phyloP scores from a whole-genome alignment of 92 coral and sea anemone genomes.

The Scolanthus callimorphus region DNA sequence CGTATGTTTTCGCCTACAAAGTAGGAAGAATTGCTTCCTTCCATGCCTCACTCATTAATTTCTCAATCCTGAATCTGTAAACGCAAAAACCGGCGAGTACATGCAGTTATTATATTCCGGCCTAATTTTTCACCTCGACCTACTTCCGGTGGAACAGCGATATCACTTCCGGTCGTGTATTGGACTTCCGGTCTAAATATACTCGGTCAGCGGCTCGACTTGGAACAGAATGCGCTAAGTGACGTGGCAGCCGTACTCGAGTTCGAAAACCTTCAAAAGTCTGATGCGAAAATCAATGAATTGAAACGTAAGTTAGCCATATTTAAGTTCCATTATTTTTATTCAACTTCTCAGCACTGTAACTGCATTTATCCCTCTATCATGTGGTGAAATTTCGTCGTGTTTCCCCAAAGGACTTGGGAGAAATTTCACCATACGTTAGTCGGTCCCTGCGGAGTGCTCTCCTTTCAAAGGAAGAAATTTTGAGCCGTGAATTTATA shows the following conservation, averaged over 20 bases:
- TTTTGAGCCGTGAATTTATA: slow-evolving; percentile 27
- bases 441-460: slow-evolving; percentile 18
- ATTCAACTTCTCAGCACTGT: background rate
- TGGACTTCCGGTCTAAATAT: background rate
- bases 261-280: slow-evolving; percentile 25
- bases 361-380: slow-evolving; percentile 27
- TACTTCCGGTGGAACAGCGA: slow-evolving; percentile 1
- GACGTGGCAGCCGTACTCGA: slow-evolving; percentile 48
- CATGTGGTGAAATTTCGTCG: slow-evolving; percentile 36
- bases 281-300: slow-evolving; percentile 27
- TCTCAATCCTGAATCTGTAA: no score
- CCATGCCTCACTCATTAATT: no score
- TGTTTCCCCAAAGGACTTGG: slow-evolving; percentile 11
- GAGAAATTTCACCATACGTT: slow-evolving; percentile 21
- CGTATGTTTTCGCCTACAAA: no score
- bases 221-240: slow-evolving; percentile 34
- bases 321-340: slow-evolving; percentile 2
- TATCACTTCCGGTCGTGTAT: slow-evolving; percentile 21
- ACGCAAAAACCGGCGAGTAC: no score
- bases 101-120: no score
- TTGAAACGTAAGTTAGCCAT: slow-evolving; percentile 23
- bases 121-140: no score
- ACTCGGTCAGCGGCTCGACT: slow-evolving; percentile 28
- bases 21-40: no score
- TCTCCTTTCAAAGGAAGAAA: slow-evolving; percentile 11